Evolutionary conservation across 2,888 invertebrate species (phyloP).

Genomic region (Candidula unifasciata): DNA sequence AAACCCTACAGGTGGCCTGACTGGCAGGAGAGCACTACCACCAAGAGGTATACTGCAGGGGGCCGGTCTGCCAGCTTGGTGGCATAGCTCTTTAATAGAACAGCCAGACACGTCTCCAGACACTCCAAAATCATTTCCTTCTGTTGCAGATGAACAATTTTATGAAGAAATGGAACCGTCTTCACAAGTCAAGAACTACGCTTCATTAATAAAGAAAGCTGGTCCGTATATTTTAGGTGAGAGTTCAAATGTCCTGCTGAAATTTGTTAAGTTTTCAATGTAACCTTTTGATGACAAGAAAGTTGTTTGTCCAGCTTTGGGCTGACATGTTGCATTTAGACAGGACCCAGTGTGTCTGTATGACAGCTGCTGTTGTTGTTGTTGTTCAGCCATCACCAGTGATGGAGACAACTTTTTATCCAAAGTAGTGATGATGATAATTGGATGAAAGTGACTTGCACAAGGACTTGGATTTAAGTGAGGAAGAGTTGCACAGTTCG

Average conservation of each 20-base stretch:
- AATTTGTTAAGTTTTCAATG: too few species aligned
- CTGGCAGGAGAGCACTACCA: background rate
- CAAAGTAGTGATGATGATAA: too few species aligned
- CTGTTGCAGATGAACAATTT: background rate
- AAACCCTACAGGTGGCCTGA: background rate
- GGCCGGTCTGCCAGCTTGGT: conserved; percentile 40
- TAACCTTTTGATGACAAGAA: too few species aligned
- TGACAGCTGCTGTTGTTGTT: too few species aligned
- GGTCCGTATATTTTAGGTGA: conserved; percentile 55
- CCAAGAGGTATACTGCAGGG: conserved; percentile 14
- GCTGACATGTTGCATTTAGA: too few species aligned
- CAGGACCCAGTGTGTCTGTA: too few species aligned
- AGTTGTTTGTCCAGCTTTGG: too few species aligned
- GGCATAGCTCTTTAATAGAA: conserved; percentile 13
- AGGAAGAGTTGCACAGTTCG: too few species aligned
- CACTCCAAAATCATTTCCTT: conserved; percentile 18
- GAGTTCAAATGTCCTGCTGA: background rate
- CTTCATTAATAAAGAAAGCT: conserved; percentile 52
- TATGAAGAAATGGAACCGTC: background rate
- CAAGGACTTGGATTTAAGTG: too few species aligned
- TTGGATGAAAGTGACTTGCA: too few species aligned
- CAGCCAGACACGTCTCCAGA: conserved; percentile 33
- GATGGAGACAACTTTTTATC: too few species aligned
- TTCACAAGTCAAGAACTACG: conserved; percentile 7
- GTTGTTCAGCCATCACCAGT: too few species aligned